These are phyloP conservation scores for Catharus fuscescens DNA, from an alignment of 2,113 vertebrate genomes.

Conservation along the genomic window DNA sequence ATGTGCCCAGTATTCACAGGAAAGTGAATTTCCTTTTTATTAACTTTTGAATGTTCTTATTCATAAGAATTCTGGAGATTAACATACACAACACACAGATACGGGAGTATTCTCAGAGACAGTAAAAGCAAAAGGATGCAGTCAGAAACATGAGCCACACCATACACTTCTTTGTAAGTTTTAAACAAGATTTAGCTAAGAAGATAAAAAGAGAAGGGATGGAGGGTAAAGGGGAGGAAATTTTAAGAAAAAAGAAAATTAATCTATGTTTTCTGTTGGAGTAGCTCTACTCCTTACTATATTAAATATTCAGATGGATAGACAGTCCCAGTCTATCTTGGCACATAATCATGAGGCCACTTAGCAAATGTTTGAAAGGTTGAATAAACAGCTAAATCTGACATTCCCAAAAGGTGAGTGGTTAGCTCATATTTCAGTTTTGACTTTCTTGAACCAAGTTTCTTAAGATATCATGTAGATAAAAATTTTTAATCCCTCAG, in stretches of 20 bases:
- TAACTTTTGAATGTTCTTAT: not conserved
- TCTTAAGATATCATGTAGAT: not conserved
- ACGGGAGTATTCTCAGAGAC: not conserved
- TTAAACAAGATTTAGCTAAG: not conserved
- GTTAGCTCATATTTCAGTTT: not conserved
- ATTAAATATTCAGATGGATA: not conserved
- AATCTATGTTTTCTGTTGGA: not conserved
- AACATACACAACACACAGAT: not conserved
- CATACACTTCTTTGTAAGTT: accelerated
- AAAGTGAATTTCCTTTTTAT: not conserved
- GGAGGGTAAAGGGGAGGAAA: too few relatives aligned
- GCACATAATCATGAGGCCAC: not conserved
- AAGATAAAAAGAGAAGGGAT: not conserved
- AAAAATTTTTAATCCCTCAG: not conserved
- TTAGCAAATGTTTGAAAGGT: not conserved
- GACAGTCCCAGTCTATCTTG: not conserved
- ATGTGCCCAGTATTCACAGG: not conserved
- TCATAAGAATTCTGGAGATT: not conserved
- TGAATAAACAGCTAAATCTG: not conserved
- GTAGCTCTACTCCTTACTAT: not conserved
- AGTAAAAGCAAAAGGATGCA: not conserved
- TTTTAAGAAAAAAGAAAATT: accelerated
- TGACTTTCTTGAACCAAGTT: not conserved
- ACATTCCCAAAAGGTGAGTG: not conserved
- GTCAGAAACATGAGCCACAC: not conserved